Evolutionary conservation across 2,888 invertebrate genomes (phyloP), one percentile per base, ranked within the genome.

Genomic region (Lepidocyrtoides sp.): DNA sequence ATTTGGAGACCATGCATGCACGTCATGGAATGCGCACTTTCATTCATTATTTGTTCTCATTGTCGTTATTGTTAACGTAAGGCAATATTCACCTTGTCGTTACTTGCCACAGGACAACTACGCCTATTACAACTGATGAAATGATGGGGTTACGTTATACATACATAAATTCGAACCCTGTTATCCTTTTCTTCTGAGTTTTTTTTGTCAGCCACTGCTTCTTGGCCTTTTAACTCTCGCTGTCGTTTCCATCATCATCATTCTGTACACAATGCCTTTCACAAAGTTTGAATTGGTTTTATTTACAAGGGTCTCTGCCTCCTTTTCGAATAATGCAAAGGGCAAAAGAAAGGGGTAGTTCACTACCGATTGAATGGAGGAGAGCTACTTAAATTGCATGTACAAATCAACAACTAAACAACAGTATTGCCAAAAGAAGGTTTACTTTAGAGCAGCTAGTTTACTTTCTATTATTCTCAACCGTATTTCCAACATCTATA

Each of bases 171-270:
- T 4, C 26, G 3, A 75, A 75, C 48, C 51, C 77, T 77, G 29
- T 63, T 36, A 41, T 41, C 29, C 60, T 57, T 57, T 81, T 63
- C 36, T 82, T 41, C 82, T 29, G 14, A 44, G 20, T 7, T 36
- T 63, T 36, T 54, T 26, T 23, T 48, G 48, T 17, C 41, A 36
- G 41, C 26, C 66, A 23, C 77, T 48, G 23, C 51, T 86, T 86
- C 86, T 86, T 86, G 72, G 81, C 88, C 88, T 89, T 89, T 89
- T 89, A 89, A 89, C 81, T 89, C 88, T 77, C 77, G 20, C 72
- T 72, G 72, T 72, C 72, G 72, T 72, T 72, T 72, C 72, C 41
- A 72, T 41, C 72, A 72, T 20, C 41, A 72, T 29, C 60, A 17
- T 48, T 29, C 23, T n/a, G 12, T 29, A n/a, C 32, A 66, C 32